Conservation (phyloP, 1,140 invertebrate species). For the Polypedilum vanderplanki region DNA sequence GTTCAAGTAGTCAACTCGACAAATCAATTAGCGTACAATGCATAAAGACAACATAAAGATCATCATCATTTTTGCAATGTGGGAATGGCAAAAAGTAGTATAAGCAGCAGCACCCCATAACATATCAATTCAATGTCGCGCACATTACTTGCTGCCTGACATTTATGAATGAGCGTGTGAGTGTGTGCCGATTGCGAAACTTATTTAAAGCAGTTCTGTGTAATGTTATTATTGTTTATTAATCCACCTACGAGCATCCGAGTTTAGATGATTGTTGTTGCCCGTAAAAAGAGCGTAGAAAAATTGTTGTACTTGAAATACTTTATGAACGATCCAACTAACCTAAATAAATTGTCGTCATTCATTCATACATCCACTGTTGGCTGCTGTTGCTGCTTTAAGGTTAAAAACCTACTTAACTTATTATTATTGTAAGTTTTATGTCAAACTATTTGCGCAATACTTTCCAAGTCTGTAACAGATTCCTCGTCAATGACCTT, state of each 20-base stretch:
- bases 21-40: conserved; percentile 18
- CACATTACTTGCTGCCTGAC: background rate
- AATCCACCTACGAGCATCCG: conserved; percentile 16
- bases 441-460: background rate
- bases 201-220: conserved; percentile 1
- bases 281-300: background rate
- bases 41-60: background rate
- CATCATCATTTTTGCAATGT: too few species aligned
- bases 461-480: too few species aligned
- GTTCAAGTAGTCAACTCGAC: background rate
- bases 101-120: background rate
- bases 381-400: background rate
- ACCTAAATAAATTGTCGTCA: conserved; percentile 6
- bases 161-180: background rate
- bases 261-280: background rate
- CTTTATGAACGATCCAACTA: conserved; percentile 12
- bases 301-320: conserved; percentile 2
- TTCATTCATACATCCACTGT: background rate
- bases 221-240: conserved; percentile 6
- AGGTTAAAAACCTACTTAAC: conserved; percentile 13
- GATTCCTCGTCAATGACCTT: too few species aligned
- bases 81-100: background rate
- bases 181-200: background rate
- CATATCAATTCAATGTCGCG: conserved; percentile 8
- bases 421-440: background rate